Evolutionary conservation across 1,140 invertebrate genomes (phyloP).

Genomic region (Nautilus pompilius): DNA sequence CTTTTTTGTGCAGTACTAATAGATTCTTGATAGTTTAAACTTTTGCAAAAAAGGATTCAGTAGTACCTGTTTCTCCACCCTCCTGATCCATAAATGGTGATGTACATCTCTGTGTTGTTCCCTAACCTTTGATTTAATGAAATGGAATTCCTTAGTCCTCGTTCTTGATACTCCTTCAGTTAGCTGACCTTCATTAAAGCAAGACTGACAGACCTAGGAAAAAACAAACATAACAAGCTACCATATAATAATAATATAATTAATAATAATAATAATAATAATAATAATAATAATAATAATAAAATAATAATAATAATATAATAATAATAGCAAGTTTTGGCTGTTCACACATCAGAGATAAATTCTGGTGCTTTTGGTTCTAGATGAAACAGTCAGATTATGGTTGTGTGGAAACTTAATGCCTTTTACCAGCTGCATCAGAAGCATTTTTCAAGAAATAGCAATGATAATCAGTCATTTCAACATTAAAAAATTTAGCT

Average conservation of each 20-base stretch:
- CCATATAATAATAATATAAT: background rate
- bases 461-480: no score
- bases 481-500: no score
- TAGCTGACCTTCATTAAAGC: constrained; percentile 35
- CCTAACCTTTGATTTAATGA: constrained; percentile 4
- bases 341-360: no score
- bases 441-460: no score
- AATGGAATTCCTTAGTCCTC: constrained; percentile 17
- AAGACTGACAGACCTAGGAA: constrained; percentile 33
- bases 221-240: constrained; percentile 6
- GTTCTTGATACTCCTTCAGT: constrained; percentile 16
- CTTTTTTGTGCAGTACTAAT: no score
- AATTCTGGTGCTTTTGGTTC: background rate
- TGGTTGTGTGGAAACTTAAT: no score
- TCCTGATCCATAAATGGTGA: background rate
- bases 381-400: background rate
- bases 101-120: background rate
- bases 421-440: no score
- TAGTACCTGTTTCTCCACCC: constrained; percentile 1
- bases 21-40: no score
- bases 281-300: background rate
- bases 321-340: background rate
- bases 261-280: background rate
- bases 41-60: no score
- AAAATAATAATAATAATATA: background rate